Conservation (phyloP, 1,140 invertebrate species). For the Lycorma delicatula region DNA sequence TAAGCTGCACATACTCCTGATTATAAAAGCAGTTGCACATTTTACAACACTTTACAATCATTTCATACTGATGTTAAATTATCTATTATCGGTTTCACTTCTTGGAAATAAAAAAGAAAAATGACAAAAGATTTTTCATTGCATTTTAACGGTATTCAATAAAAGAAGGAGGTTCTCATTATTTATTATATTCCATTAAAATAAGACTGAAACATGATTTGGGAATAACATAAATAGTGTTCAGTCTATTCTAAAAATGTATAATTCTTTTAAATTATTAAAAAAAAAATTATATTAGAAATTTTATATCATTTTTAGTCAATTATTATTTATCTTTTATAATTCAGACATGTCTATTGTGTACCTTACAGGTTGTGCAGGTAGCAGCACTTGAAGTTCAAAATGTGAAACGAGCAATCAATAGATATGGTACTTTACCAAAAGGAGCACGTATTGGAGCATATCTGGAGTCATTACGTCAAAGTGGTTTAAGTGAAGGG, state of each 20-base stretch:
- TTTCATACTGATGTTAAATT: no score
- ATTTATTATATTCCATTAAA: no score
- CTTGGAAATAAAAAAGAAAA: no score
- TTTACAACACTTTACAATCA: no score
- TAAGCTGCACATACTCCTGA: no score
- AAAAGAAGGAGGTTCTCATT: no score
- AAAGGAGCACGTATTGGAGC: conserved; percentile 93
- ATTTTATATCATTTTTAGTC: not conserved
- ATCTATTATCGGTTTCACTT: no score
- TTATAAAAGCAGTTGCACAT: no score
- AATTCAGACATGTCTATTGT: not conserved
- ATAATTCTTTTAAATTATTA: conserved; percentile 14
- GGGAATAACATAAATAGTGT: no score
- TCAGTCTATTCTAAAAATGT: not conserved
- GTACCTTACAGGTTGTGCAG: conserved; percentile 47
- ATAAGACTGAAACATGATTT: no score
- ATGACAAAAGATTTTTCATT: no score
- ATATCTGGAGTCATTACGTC: conserved; percentile 83
- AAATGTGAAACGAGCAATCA: conserved; percentile 92
- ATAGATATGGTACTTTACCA: conserved; percentile 91
- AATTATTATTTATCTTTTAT: not conserved
- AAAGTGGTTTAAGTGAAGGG: conserved; percentile 50
- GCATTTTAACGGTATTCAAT: no score
- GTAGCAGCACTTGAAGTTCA: conserved; percentile 90
- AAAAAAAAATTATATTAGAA: not conserved